Evolutionary conservation across 1,140 invertebrate genomes (phyloP).

Genomic region (Zaprionus inermis): DNA sequence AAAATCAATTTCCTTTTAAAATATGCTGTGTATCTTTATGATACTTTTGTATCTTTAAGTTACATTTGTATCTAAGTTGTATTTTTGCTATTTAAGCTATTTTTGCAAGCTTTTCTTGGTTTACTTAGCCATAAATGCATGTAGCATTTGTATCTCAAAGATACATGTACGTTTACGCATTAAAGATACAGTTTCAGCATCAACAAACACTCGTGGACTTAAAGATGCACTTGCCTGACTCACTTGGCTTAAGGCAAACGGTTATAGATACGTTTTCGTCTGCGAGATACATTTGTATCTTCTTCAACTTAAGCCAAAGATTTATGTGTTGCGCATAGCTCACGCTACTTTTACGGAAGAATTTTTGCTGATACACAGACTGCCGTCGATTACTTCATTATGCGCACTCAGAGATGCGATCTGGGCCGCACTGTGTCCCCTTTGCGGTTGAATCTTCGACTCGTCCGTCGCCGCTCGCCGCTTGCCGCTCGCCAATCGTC

Average conservation of each 20-base stretch:
- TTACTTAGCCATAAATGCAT: too few species aligned
- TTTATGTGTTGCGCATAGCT: slow-evolving; percentile 40
- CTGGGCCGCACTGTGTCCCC: neutral
- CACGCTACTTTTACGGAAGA: slow-evolving; percentile 48
- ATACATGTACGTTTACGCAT: neutral
- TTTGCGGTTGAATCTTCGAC: slow-evolving; percentile 8
- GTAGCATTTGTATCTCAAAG: slow-evolving; percentile 1
- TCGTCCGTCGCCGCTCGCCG: neutral
- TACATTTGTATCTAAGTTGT: too few species aligned
- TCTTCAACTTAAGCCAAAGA: slow-evolving; percentile 40
- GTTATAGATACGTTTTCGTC: slow-evolving; percentile 16
- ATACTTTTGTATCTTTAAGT: too few species aligned
- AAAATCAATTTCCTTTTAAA: neutral
- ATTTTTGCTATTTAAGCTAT: too few species aligned
- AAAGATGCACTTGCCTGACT: neutral
- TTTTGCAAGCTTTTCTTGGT: too few species aligned
- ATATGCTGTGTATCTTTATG: neutral
- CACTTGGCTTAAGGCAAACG: neutral
- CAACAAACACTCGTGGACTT: neutral
- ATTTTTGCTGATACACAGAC: slow-evolving; percentile 32
- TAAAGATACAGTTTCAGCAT: neutral
- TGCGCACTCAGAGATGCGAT: slow-evolving; percentile 46
- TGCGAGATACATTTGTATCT: slow-evolving; percentile 54
- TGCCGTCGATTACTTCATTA: slow-evolving; percentile 75
- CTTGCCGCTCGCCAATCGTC: neutral